Base-by-base conservation (phyloP, 2,113 vertebrate genomes). In the Ursus arctos region DNA sequence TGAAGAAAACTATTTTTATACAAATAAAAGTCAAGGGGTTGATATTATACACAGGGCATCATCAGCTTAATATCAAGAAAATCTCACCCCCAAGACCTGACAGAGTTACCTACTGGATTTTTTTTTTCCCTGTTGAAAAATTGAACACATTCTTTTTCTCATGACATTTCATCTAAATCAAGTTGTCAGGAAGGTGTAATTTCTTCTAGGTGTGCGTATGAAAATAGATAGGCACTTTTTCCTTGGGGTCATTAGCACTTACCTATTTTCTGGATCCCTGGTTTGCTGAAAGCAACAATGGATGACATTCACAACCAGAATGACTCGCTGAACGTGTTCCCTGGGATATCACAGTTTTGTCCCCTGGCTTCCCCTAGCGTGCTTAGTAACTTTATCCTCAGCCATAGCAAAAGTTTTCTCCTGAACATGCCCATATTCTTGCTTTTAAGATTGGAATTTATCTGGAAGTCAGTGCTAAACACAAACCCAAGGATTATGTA, bases 151-250 rank as follows among this genome's bases (percentile, higher is more conserved):
- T 97, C 96, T 97, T 98, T 98, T 97, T 94, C 96, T 97, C 96
- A 87, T 98, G 98, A 98, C 98, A 98, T 97, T 98, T 97, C 97
- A 96, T 94, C 98, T 98, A 98, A 97, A 98, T 98, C 98, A 98
- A 93, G 96, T 98, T 98, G 98, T 98, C 98, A 98, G 97, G 92
- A 95, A 97, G 95, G 97, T 97, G 97, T 98, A 97, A 98, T 98
- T 98, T 98, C 96, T 97, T 95, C 93, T 97, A 96, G 98, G 97
- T 98, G 97, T 98, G 97, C 7, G 83, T 97, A 98, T 98, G 98
- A 98, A 98, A 98, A 98, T 97, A 97, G 97, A 98, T 98, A 97
- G 98, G 97, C 95, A 91, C 88, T 95, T 98, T 98, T 74, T 97
- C 97, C 96, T 96, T 72, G 91, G 94, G 98, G 98, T 98, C 98